Conservation (phyloP, 2,797 vertebrate species). For the Siniperca obscura region DNA sequence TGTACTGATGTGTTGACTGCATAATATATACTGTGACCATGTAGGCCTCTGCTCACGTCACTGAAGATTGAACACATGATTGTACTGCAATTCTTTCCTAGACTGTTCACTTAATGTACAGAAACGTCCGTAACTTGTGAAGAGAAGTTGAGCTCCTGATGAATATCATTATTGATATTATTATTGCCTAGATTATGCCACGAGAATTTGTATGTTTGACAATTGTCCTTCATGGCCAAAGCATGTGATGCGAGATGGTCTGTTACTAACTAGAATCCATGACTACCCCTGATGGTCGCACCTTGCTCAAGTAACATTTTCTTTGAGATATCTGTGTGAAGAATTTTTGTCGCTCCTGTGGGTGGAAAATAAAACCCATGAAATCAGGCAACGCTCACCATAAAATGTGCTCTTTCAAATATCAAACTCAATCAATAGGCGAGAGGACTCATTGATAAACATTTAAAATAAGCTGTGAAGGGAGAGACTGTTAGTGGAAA, state of each 20-base stretch:
- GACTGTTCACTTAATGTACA: background rate
- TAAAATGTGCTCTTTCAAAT: slow-evolving; percentile 11
- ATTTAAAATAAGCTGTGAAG: background rate
- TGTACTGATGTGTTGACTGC: slow-evolving; percentile 20
- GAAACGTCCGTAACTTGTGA: slow-evolving; percentile 4
- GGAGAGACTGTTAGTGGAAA: background rate
- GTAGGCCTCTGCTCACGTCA: background rate
- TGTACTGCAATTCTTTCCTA: slow-evolving; percentile 1
- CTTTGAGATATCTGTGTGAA: background rate
- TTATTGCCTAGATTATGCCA: background rate
- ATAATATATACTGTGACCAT: slow-evolving; percentile 25
- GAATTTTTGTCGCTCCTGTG: background rate
- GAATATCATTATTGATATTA: no score
- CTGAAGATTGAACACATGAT: slow-evolving; percentile 8
- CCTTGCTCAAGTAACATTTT: background rate
- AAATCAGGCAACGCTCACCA: background rate
- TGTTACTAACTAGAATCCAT: slow-evolving; percentile 5
- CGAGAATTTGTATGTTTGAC: background rate
- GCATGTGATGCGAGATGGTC: background rate
- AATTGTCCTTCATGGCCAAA: background rate
- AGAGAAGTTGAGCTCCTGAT: background rate
- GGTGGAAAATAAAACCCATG: background rate
- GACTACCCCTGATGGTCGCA: background rate
- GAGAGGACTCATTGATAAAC: background rate
- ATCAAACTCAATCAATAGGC: rapidly evolving